Evolutionary conservation across 2,797 vertebrate genomes (phyloP), one percentile per base, ranked within the genome.

Genomic region (Syngnathus acus): DNA sequence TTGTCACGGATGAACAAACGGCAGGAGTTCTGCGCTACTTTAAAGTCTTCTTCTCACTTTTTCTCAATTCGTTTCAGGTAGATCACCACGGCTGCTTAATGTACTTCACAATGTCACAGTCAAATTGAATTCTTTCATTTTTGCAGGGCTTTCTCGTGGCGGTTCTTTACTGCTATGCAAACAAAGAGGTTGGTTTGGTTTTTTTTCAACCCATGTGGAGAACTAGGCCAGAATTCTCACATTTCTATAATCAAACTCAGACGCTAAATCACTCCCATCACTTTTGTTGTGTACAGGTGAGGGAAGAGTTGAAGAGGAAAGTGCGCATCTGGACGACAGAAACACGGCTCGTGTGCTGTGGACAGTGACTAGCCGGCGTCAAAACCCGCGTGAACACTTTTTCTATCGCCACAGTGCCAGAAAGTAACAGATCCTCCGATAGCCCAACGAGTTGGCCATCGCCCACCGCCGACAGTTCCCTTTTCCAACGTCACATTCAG

Each of bases 21-120:
- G 84, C 89, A 0, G 93, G 92, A 4, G 5, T 91, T 71, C 78
- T 94, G 72, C 92, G 91, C 60, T 92, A 91, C 51, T 0, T 91
- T 70, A 94, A 94, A 75, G 89, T 94, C 48, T 93, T 93, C 78
- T 88, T 92, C 79, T 91, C 90, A 2, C 89, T 94, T 69, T 93
- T 92, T 76, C 90, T 94, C 74, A 94, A 87, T 78, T 93, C 93
- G 37, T 93, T 94, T 79, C 92, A 94, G 92, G 93, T 93, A 72
- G n/a, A 21, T 11, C n/a, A 23, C 0, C 43, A 10, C 9, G 19
- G 8, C 0, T n/a, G 10, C 16, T 62, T 32, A 3, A 26, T 26
- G 26, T n/a, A 8, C 10, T 10, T 39, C 17, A n/a, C 17, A 1
- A 6, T 64, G 43, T 51, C 23, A 17, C 3, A 19, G 45, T 47